Conservation (phyloP, 2,888 invertebrate species). For the Diaphora mendica region DNA sequence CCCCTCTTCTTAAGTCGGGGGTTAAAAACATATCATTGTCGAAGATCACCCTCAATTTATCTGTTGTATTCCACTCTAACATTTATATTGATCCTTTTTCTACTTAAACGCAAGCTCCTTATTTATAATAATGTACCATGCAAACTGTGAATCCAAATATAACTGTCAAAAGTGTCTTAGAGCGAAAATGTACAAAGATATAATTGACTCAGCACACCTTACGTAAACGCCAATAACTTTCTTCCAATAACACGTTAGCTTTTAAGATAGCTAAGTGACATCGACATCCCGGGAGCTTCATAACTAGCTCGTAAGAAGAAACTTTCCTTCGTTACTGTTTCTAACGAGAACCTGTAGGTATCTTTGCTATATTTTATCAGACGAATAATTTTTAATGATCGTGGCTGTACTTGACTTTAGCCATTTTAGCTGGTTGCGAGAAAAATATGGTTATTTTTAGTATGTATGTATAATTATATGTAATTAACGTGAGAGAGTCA, state of each 20-base stretch:
- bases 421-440: neutral
- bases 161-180: neutral
- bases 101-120: neutral
- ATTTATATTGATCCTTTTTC: neutral
- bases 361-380: conserved; percentile 14
- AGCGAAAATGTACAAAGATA: conserved; percentile 15
- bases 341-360: conserved; percentile 16
- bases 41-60: too few relatives aligned
- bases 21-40: too few relatives aligned
- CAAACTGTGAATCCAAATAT: neutral
- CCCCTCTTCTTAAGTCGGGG: too few relatives aligned
- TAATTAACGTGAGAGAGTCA: too few relatives aligned
- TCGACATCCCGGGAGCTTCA: conserved; percentile 20
- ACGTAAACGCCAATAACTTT: conserved; percentile 15
- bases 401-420: neutral
- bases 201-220: conserved; percentile 13
- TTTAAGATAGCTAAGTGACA: conserved; percentile 22
- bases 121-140: conserved; percentile 6
- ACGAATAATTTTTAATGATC: conserved; percentile 8
- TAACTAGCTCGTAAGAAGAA: conserved; percentile 23
- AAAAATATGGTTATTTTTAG: neutral
- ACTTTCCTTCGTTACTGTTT: conserved; percentile 25
- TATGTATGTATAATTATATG: too few relatives aligned
- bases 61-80: too few relatives aligned
- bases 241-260: conserved; percentile 20